Evolutionary conservation across 92 coral and sea anemone species (phyloP), one percentile per base, ranked within the genome.

Genomic region (Porites rus): DNA sequence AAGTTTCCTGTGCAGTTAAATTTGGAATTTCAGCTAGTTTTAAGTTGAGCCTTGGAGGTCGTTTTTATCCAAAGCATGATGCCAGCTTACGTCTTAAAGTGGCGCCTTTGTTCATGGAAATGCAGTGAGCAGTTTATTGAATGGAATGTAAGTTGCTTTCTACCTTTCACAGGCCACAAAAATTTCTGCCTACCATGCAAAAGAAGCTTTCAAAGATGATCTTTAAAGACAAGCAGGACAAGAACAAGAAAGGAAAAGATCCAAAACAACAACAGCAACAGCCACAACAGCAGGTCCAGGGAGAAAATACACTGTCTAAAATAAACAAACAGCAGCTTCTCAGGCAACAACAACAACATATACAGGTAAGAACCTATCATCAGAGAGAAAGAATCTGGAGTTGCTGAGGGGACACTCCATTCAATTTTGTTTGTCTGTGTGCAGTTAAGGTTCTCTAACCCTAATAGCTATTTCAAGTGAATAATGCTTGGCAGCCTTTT

Each of bases 201-300:
- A 77, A 67, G 58, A 85, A 13, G 68, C 0, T 77, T 13, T 58
- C 88, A 19, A 87, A 73, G n/a, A 17, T 58, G 71, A 75, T 73
- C 69, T 73, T 83, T 71, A 83, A 74, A 61, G 87, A 83, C 72
- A 83, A 75, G 77, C 88, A 67, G 56, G 88, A 76, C 70, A 88
- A 76, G 60, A 80, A 43, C 84, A 88, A 83, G 79, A 85, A 85
- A 65, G 77, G 83, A 18, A 85, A 85, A 17, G 88, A 67, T 68
- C 76, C 51, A 20, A 85, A 76, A 65, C 74, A 21, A 21, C 84
- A 65, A 21, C 51, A 70, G 11, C 51, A 70, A 46, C 86, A 69
- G 25, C 82, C 64, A 11, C 72, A 16, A 70, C 66, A 50, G 81
- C 81, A 77, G 81, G 81, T 51, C 46, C 87, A 83, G 13, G 87